Base-by-base conservation (phyloP, 2,888 invertebrate species). In the Sicus ferrugineus region DNA sequence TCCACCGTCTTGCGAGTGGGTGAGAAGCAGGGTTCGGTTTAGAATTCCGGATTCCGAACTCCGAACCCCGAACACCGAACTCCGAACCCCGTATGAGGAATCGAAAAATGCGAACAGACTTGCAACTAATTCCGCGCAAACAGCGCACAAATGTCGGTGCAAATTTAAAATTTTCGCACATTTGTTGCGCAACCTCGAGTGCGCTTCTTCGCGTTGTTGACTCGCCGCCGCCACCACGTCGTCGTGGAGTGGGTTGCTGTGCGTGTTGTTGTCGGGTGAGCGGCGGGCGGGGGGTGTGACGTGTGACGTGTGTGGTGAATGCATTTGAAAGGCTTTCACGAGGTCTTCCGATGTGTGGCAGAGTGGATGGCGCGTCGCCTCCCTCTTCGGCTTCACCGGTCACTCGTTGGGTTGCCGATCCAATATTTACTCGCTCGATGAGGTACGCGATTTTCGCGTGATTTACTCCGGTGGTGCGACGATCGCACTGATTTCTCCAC, bases 121-220 rank as follows among this genome's bases (percentile, higher is more conserved):
- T 54, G 38, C 30, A 42, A 63, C 61, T 72, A 70, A 72, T 72
- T 70, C 69, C 46, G 26, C 26, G 67, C 72, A 70, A 72, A 70
- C 67, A 69, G 67, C 64, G 52, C 42, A 64, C 67, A 72, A 70
- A 69, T 72, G 72, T 64, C 65, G 21, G 67, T 56, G 56, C 11
- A 64, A 69, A 64, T 64, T 67, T 34, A 26, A 11, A 52, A 50
- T 58, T 21, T 67, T 67, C 59, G 67, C 58, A 42, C 67, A 59
- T 58, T 67, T 58, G 67, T 67, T 67, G 67, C 67, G 23, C 30
- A 59, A 46, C 56, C 26, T 16, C n/a, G 31, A 26, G n/a, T n/a
- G n/a, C n/a, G n/a, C n/a, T n/a, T n/a, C n/a, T n/a, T n/a, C n/a
- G n/a, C n/a, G n/a, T n/a, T n/a, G n/a, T n/a, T n/a, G n/a, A n/a